Evolutionary conservation across 2,797 vertebrate genomes (phyloP).

Genomic region (Lithobates pipiens): DNA sequence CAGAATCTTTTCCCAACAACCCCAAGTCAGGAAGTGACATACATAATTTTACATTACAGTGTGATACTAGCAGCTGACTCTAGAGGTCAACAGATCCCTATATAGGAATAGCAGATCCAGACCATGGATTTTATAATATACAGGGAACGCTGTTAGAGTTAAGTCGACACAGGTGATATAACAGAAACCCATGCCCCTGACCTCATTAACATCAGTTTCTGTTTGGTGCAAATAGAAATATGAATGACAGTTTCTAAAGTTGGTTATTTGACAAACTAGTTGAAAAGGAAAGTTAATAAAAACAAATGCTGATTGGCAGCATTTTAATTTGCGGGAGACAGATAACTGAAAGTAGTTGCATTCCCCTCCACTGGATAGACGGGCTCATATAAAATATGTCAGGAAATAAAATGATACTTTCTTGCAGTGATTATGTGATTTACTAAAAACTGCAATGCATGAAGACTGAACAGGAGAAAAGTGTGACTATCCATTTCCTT

Average conservation of each 20-base stretch:
- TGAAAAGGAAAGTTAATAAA: not conserved
- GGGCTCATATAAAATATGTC: not conserved
- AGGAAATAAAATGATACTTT: not conserved
- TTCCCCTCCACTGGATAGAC: not conserved
- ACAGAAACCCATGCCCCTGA: too few species aligned
- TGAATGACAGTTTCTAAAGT: not conserved
- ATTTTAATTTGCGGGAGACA: not conserved
- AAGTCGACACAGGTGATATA: too few species aligned
- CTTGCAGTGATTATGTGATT: slow-evolving; percentile 5
- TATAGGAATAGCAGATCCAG: too few species aligned
- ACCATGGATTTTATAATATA: too few species aligned
- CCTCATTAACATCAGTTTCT: too few species aligned
- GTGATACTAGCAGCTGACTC: too few species aligned
- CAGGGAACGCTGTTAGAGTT: too few species aligned
- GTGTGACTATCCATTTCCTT: not conserved
- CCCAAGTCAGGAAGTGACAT: too few species aligned
- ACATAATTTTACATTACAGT: too few species aligned
- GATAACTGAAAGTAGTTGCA: not conserved
- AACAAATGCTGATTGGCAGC: not conserved
- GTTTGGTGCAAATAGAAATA: too few species aligned
- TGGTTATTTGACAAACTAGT: not conserved
- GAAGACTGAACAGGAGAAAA: not conserved
- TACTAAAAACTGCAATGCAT: not conserved
- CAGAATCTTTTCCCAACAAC: too few species aligned
- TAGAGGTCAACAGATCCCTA: too few species aligned